Evolutionary conservation across 2,888 invertebrate species (phyloP).

Genomic region (Pollenia amentaria): DNA sequence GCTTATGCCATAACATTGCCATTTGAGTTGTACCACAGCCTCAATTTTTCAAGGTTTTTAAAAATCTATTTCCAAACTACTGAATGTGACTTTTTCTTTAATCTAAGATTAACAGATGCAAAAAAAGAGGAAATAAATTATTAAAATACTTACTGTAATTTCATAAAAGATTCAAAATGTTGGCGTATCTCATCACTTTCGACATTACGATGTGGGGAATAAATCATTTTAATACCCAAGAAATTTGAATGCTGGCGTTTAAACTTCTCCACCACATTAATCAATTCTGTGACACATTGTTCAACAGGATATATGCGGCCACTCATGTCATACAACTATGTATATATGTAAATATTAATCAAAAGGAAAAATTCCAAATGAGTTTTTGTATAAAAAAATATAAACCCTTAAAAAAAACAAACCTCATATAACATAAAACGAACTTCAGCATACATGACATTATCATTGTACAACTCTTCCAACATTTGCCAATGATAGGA

Average conservation of each 20-base stretch:
- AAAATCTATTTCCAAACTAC: too few species aligned
- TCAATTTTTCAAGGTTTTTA: too few species aligned
- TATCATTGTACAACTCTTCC: constrained; percentile 87
- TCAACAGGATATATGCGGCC: constrained; percentile 85
- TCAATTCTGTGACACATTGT: constrained; percentile 82
- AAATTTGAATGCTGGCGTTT: constrained; percentile 86
- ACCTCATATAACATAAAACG: constrained; percentile 82
- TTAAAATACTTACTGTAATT: constrained; percentile 79
- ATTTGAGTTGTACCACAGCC: too few species aligned
- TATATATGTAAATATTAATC: constrained; percentile 16
- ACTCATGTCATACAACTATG: constrained; percentile 86
- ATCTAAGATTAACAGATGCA: too few species aligned
- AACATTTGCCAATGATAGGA: constrained; percentile 86
- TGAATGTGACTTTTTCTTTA: too few species aligned
- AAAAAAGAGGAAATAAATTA: not conserved
- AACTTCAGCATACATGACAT: constrained; percentile 87
- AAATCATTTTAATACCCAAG: constrained; percentile 87
- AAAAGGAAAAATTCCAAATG: not conserved
- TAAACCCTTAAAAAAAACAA: not conserved
- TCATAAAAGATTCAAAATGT: constrained; percentile 77
- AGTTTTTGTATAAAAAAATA: not conserved
- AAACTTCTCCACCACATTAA: constrained; percentile 85
- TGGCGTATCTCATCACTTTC: constrained; percentile 71
- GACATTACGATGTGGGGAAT: constrained; percentile 78
- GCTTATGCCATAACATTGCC: too few species aligned